A percentile compares a stretch with the other conserved stretches of the same genome.
These are phyloP conservation scores for Nasua narica DNA, from an alignment of 2,797 vertebrate genomes.

Conservation along the genomic window DNA sequence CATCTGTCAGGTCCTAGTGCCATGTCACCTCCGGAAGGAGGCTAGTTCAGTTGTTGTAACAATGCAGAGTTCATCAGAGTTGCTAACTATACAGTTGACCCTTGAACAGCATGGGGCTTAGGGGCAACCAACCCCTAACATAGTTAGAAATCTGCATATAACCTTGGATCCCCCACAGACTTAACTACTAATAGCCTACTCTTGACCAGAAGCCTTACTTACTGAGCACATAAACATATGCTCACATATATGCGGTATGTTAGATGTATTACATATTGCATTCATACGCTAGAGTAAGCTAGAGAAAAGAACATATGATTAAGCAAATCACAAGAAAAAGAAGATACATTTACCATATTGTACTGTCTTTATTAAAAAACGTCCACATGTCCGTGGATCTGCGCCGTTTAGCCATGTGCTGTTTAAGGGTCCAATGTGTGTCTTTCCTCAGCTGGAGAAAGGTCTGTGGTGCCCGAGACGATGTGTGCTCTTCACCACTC, in stretches of 20 bases:
- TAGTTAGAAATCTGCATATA: background rate
- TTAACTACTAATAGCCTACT: background rate
- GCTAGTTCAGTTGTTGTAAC: background rate
- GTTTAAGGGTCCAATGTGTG: background rate
- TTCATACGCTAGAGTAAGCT: background rate
- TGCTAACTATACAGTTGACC: background rate
- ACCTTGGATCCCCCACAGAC: background rate
- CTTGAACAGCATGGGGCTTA: background rate
- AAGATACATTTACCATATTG: background rate
- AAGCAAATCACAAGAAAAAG: background rate
- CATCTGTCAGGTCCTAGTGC: background rate
- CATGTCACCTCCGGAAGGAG: background rate
- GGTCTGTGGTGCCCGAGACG: background rate
- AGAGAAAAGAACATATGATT: background rate
- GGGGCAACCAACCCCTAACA: background rate
- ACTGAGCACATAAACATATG: background rate
- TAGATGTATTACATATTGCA: background rate
- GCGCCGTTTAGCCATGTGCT: background rate
- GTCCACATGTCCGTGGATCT: rapidly evolving
- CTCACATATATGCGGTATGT: background rate
- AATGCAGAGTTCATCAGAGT: background rate
- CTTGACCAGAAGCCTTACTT: background rate
- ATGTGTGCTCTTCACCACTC: background rate
- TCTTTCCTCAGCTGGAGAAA: background rate
- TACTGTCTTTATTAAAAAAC: background rate